These are phyloP conservation scores for Cochlearius cochlearius DNA, from an alignment of 2,113 vertebrate genomes.

Conservation along the genomic window DNA sequence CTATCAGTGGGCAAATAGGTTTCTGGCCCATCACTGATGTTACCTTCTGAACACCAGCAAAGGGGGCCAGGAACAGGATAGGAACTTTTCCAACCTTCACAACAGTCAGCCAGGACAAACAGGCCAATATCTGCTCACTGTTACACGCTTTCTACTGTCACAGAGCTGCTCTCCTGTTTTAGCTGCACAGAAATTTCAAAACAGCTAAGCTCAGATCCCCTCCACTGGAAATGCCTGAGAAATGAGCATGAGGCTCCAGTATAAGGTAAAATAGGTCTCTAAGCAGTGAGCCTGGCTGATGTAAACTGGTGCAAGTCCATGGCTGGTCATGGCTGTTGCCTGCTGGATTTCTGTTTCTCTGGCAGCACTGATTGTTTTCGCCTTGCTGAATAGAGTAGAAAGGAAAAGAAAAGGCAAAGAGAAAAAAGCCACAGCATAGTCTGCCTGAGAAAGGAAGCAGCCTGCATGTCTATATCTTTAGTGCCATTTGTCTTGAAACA, in stretches of 20 bases:
- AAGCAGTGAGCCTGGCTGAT: not conserved
- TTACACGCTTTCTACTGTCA: not conserved
- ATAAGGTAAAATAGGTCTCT: not conserved
- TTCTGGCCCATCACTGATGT: not conserved
- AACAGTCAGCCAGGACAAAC: not conserved
- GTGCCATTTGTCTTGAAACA: not conserved
- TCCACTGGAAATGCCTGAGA: not conserved
- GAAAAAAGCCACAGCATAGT: not conserved
- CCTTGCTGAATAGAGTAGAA: not conserved
- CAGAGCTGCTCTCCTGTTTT: not conserved
- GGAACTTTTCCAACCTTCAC: not conserved
- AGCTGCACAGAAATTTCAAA: not conserved
- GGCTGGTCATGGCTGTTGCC: not conserved
- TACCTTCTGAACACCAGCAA: not conserved
- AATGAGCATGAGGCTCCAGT: not conserved
- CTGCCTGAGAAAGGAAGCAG: not conserved
- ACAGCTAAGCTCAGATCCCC: not conserved
- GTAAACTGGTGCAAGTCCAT: not conserved
- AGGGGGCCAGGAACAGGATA: not conserved
- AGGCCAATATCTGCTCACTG: not conserved
- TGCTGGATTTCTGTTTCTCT: not conserved
- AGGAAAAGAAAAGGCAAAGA: not conserved
- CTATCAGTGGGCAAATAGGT: not conserved
- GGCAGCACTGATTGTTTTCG: not conserved
- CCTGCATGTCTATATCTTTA: not conserved